Conservation (phyloP, 2,113 vertebrate species). For the Pycnonotus jocosus region DNA sequence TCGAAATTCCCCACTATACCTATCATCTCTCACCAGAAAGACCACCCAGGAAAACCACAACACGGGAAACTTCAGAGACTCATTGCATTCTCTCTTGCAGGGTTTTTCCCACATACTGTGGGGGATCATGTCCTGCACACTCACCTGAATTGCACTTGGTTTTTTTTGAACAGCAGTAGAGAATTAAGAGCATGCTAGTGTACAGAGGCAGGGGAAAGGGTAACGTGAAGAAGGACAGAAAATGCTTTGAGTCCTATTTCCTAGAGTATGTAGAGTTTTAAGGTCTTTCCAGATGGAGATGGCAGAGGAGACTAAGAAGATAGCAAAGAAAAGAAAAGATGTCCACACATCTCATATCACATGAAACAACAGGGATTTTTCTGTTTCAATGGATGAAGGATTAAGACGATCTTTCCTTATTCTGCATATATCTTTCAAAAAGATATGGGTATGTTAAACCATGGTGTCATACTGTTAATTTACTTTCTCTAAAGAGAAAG, state of each 20-base stretch:
- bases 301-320: not conserved
- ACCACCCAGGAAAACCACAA: not conserved
- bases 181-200: not conserved
- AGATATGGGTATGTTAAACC: not conserved
- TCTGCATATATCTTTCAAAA: not conserved
- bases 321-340: not conserved
- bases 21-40: not conserved
- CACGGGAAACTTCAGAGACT: fast-evolving
- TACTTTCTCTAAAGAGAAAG: not conserved
- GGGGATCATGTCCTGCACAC: not conserved
- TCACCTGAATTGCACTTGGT: not conserved
- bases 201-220: not conserved
- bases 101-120: not conserved
- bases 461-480: not conserved
- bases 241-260: not conserved
- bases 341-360: not conserved
- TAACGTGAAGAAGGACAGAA: not conserved
- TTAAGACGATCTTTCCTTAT: not conserved
- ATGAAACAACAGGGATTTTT: fast-evolving
- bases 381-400: not conserved
- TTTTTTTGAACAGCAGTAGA: not conserved
- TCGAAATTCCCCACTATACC: not conserved
- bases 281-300: not conserved
- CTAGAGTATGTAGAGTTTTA: not conserved
- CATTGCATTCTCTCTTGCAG: not conserved